Conservation (phyloP, 2,113 vertebrate species). For the Ascaphus truei region DNA sequence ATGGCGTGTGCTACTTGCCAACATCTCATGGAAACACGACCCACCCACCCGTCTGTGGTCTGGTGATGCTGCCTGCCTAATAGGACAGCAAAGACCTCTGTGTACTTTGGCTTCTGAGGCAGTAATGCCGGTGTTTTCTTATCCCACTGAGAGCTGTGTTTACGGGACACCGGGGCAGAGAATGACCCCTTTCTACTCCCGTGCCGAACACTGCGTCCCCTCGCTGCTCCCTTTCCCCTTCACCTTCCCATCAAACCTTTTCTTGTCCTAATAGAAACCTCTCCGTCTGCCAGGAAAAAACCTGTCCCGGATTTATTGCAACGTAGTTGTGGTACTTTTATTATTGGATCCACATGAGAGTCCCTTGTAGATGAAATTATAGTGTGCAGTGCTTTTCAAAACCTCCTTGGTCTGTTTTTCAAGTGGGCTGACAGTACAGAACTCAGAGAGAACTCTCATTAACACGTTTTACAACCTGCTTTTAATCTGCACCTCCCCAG, state of each 20-base stretch:
- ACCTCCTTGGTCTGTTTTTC: too few relatives aligned
- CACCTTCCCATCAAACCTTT: neutral
- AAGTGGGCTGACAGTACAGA: too few relatives aligned
- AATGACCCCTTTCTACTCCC: constrained; percentile 9
- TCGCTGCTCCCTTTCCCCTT: neutral
- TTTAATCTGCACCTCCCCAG: too few relatives aligned
- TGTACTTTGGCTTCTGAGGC: constrained; percentile 8
- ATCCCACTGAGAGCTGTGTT: constrained; percentile 21
- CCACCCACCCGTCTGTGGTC: neutral
- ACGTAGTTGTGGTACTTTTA: too few relatives aligned
- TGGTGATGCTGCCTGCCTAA: neutral
- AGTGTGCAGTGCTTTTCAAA: too few relatives aligned
- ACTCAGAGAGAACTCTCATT: too few relatives aligned
- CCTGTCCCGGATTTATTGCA: too few relatives aligned
- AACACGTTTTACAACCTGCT: too few relatives aligned
- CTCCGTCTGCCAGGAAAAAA: neutral
- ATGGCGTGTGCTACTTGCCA: neutral
- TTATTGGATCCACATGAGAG: too few relatives aligned
- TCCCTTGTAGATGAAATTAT: too few relatives aligned
- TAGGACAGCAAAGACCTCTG: neutral
- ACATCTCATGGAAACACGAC: neutral
- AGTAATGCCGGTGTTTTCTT: constrained; percentile 6
- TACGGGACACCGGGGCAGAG: neutral
- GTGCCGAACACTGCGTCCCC: neutral
- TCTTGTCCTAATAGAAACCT: neutral